These are phyloP conservation scores for Lepus townsendii DNA, from an alignment of 2,797 vertebrate genomes.

Conservation along the genomic window DNA sequence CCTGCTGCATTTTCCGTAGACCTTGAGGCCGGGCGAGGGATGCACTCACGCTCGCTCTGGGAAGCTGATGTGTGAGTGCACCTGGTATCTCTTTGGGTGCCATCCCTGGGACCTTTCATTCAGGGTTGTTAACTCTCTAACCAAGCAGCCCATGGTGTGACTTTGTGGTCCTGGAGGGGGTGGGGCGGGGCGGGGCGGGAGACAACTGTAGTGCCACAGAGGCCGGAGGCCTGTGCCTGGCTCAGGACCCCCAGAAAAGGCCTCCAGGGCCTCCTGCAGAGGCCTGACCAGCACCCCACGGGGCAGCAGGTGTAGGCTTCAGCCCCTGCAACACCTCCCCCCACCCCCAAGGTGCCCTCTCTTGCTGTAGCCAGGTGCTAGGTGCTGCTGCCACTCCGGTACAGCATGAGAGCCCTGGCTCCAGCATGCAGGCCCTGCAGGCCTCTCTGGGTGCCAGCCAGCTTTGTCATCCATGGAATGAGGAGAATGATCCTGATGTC, in stretches of 20 bases:
- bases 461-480: neutral
- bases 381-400: neutral
- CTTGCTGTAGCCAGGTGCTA: too few species aligned
- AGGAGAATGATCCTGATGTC: neutral
- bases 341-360: too few species aligned
- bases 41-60: neutral
- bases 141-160: neutral
- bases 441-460: neutral
- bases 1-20: conserved; percentile 35
- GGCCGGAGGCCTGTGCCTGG: neutral
- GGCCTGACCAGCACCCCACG: neutral
- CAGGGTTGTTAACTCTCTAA: conserved; percentile 37
- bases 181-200: rapidly evolving
- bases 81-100: neutral
- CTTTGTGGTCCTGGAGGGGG: neutral
- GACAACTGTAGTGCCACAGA: neutral
- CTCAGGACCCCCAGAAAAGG: neutral
- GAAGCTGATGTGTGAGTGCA: neutral
- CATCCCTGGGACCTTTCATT: neutral
- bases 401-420: neutral
- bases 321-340: neutral
- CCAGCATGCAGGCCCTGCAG: rapidly evolving
- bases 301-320: neutral
- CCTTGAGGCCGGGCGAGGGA: neutral
- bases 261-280: neutral